These are phyloP conservation scores for Heterocephalus glaber DNA, from an alignment of 2,113 vertebrate species.

Conservation along the genomic window DNA sequence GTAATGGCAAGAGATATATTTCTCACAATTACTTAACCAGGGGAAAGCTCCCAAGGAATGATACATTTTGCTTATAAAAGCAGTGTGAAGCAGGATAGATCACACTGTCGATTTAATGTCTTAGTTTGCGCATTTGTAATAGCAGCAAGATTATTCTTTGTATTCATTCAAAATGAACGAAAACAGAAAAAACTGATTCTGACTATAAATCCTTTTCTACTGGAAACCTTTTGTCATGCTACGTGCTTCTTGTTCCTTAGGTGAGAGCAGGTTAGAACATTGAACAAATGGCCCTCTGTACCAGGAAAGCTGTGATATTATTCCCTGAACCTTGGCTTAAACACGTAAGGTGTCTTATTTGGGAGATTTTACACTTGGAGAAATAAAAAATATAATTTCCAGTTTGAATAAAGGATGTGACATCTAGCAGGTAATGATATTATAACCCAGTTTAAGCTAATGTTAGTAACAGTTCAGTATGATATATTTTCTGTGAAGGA, in stretches of 20 bases:
- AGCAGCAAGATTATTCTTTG: conserved; percentile 82
- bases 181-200: conserved; percentile 76
- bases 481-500: conserved; percentile 73
- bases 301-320: conserved; percentile 60
- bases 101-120: conserved; percentile 84
- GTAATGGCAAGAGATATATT: conserved; percentile 85
- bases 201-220: conserved; percentile 77
- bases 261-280: conserved; percentile 67
- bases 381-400: conserved; percentile 78
- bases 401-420: conserved; percentile 80
- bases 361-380: conserved; percentile 1
- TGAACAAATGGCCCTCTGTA: conserved; percentile 72
- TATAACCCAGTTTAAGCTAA: conserved; percentile 72
- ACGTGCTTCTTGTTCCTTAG: conserved; percentile 47
- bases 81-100: conserved; percentile 85
- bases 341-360: conserved; percentile 65
- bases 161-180: conserved; percentile 80
- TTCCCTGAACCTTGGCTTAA: conserved; percentile 53
- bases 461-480: conserved; percentile 68
- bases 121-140: conserved; percentile 80
- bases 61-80: conserved; percentile 86
- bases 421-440: conserved; percentile 79
- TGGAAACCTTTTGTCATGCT: conserved; percentile 75
- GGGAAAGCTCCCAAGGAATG: conserved; percentile 77
- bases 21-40: conserved; percentile 85